A percentile compares a stretch with the other conserved stretches of the same genome.
Conservation (phyloP, 2,797 vertebrate genomes). For the Premnoplex brunnescens region DNA sequence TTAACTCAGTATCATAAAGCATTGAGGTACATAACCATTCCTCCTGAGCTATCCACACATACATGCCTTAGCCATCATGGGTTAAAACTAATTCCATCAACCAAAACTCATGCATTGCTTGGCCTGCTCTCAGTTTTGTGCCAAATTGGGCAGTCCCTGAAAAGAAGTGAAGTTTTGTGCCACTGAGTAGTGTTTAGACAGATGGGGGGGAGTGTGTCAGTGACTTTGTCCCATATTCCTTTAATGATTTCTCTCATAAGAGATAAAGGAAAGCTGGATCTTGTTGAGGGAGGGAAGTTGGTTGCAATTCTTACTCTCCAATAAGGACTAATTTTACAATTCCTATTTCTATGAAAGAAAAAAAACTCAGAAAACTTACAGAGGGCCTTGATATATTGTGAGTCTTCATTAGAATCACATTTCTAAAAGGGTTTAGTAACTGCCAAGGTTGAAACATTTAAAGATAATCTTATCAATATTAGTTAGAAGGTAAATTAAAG, state of each 20-base stretch:
- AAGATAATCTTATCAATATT: background rate
- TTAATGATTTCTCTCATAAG: background rate
- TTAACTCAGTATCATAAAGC: background rate
- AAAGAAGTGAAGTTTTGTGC: background rate
- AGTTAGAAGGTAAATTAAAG: background rate
- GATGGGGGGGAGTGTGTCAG: no score
- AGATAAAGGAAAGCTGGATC: no score
- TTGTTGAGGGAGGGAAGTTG: background rate
- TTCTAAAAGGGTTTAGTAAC: background rate
- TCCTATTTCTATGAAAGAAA: background rate
- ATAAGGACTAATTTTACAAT: background rate
- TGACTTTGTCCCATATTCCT: background rate
- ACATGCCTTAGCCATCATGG: rapidly evolving
- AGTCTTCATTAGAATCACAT: background rate
- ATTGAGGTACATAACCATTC: background rate
- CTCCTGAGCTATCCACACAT: background rate
- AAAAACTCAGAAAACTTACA: background rate
- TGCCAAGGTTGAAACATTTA: background rate
- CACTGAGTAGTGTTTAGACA: background rate
- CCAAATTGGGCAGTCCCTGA: background rate
- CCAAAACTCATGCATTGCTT: background rate
- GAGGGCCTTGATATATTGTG: background rate
- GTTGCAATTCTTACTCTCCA: background rate
- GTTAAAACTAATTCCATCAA: background rate
- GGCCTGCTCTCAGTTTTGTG: background rate